A percentile compares a stretch with the other conserved stretches of the same genome.
Conservation (phyloP, 1,140 invertebrate genomes). For the Cydia strobilella region DNA sequence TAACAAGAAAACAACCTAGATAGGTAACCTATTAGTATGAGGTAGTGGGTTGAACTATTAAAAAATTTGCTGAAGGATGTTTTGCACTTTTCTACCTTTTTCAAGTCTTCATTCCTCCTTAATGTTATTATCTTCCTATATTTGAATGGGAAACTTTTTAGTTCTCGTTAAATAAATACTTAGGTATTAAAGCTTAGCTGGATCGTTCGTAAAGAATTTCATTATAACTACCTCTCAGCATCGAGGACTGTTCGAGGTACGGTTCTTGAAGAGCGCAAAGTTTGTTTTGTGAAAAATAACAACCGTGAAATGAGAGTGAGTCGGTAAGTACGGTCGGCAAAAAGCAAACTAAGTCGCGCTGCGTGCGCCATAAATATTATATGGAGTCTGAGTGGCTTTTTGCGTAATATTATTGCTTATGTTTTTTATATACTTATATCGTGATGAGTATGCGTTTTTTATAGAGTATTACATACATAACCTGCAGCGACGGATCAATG, state of each 20-base stretch:
- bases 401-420: conserved; percentile 16
- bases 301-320: conserved; percentile 13
- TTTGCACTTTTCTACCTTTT: not conserved
- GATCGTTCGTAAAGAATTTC: not conserved
- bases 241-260: conserved; percentile 13
- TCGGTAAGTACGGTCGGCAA: conserved; percentile 12
- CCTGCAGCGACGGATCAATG: not conserved
- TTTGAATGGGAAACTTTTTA: not conserved
- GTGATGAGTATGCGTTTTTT: not conserved
- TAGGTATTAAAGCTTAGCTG: conserved; percentile 5
- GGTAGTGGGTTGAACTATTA: no score
- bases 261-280: conserved; percentile 13
- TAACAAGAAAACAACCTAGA: no score
- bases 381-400: conserved; percentile 13
- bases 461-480: not conserved
- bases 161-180: not conserved
- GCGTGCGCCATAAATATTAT: conserved; percentile 18
- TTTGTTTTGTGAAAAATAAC: conserved; percentile 19
- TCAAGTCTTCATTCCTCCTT: not conserved
- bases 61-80: not conserved
- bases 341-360: conserved; percentile 17
- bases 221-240: conserved; percentile 14
- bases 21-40: no score
- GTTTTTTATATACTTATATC: conserved; percentile 6
- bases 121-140: not conserved